Evolutionary conservation across 2,888 invertebrate genomes (phyloP), one percentile per base, ranked within the genome.

Genomic region (Sicus ferrugineus): DNA sequence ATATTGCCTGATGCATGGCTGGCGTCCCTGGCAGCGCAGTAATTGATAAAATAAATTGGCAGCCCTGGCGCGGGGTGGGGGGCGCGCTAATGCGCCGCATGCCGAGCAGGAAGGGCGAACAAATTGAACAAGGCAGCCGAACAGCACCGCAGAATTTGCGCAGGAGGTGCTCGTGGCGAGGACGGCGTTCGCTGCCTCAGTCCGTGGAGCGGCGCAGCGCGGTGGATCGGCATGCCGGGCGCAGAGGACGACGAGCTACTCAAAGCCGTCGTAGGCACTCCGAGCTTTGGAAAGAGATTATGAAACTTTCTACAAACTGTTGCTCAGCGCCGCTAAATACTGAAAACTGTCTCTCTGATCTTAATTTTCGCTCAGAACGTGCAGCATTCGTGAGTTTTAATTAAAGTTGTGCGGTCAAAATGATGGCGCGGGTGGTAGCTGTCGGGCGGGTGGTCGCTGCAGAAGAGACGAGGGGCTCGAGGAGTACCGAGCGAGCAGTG

Each of bases 31-130:
- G 19, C 56, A n/a, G 58, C 30, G 46, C 66, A 66, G 61, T 71
- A 71, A 71, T 69, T 71, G 71, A 71, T 71, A 71, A 71, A 71
- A 71, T 71, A 71, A 71, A 68, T 71, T 71, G 68, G 69, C 71
- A 68, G 63, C 56, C 67, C 62, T 59, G 64, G 56, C 62, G 14
- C 21, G 31, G 30, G 19, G 63, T 48, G 26, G 50, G 19, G 31
- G 64, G 21, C 21, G 54, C 28, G 28, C 23, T 54, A 28, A 54
- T 26, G 54, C 26, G 26, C 54, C 14, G 9, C 26, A 28, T 65
- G 28, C 42, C 7, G 31, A 5, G 38, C 56, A 50, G 67, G 62
- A 70, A 70, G 42, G 67, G 34, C 46, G 62, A 70, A 67, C 70
- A 70, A 70, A 67, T 70, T 70, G 70, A 70, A 67, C 67, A 67